Base-by-base conservation (phyloP, 2,113 vertebrate genomes). In the Tichodroma muraria region DNA sequence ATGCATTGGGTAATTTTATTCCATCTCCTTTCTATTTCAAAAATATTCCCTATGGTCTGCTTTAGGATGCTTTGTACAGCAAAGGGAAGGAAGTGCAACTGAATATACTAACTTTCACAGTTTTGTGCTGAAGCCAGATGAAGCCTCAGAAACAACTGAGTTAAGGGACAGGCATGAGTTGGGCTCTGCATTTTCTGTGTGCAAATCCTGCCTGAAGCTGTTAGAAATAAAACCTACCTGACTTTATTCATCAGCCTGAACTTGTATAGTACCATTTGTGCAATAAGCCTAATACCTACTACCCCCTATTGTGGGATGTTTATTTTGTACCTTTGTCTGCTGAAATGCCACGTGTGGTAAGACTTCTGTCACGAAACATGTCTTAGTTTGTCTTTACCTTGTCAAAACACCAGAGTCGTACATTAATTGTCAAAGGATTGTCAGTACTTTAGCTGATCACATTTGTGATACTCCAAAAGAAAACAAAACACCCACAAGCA, bases 301-400 rank as follows among this genome's bases (percentile, higher is more conserved):
- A 79, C 49, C 33, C 47, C 40, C 19, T 63, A 13, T 83, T 4
- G 8, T 68, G 56, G 56, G 31, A 90, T 83, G 63, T 78, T 83
- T 92, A 37, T 95, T 94, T 85, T 83, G 27, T 80, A 66, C 54
- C 49, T 95, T 93, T 21, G 2, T 89, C 90, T 96, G 92, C 84
- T 96, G 82, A 94, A 94, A 92, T 97, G 92, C 89, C 93, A 84
- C 42, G 15, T 80, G 93, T 95, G 65, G 53, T 96, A 92, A 95
- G 87, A 70, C 93, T 98, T 97, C 88, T 96, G 94, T 97, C 94
- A 96, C 52, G 73, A 96, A 97, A 97, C 72, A 95, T 31, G 44
- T 92, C 96, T 95, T 85, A 91, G 78, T 97, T 96, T 96, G 83
- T 93, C 96, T 96, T 94, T 95, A 71, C 72, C 85, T 95, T 96